Conservation (phyloP, 2,888 invertebrate species). For the Encarsia formosa region DNA sequence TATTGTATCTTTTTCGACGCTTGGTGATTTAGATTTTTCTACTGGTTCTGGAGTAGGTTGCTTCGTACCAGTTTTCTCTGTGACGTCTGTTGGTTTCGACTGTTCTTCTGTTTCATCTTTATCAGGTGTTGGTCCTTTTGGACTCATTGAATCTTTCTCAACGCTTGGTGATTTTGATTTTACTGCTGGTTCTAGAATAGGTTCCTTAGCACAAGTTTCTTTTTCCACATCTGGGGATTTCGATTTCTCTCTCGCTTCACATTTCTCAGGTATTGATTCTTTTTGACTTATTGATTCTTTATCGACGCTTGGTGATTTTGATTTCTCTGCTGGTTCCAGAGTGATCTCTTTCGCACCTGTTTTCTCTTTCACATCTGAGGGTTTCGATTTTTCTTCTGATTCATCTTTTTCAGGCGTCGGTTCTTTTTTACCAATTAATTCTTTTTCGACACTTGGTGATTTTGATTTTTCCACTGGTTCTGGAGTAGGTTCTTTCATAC, state of each 20-base stretch:
- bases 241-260: not conserved
- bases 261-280: slow-evolving; percentile 4
- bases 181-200: slow-evolving; percentile 9
- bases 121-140: not conserved
- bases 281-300: slow-evolving; percentile 25
- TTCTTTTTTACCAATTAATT: not conserved
- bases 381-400: not conserved
- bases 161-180: slow-evolving; percentile 32
- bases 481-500: not conserved
- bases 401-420: not conserved
- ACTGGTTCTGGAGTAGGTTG: not conserved
- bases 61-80: not conserved
- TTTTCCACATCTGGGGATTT: slow-evolving; percentile 8
- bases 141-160: slow-evolving; percentile 23
- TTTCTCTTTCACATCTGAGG: not conserved
- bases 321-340: not conserved
- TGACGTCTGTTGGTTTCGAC: not conserved
- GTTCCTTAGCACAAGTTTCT: slow-evolving; percentile 25
- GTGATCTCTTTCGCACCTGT: not conserved
- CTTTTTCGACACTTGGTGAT: not conserved
- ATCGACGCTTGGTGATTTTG: not conserved
- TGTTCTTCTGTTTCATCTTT: no score
- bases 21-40: not conserved
- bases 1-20: slow-evolving; percentile 1
- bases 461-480: not conserved